A percentile compares a stretch with the other conserved stretches of the same genome.
These are phyloP conservation scores for Spilarctia lutea DNA, from an alignment of 2,888 invertebrate genomes.

Conservation along the genomic window DNA sequence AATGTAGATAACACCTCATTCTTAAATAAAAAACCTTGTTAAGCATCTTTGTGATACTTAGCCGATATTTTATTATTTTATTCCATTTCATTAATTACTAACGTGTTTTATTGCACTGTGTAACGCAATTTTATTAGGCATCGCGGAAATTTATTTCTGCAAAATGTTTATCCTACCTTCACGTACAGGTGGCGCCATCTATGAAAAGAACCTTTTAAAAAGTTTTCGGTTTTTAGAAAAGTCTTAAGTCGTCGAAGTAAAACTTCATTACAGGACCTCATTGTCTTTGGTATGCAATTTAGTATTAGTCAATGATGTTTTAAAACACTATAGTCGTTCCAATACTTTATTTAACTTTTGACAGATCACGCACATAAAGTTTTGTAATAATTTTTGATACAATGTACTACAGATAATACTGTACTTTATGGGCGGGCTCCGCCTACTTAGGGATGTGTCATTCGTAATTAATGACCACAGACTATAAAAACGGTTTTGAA, in stretches of 20 bases:
- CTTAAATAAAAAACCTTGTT: neutral
- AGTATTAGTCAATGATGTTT: no score
- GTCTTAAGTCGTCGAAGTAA: neutral
- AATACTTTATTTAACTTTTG: no score
- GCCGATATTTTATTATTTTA: neutral
- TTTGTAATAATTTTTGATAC: no score
- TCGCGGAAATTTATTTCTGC: neutral
- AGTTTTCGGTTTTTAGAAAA: neutral
- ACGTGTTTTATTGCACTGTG: neutral
- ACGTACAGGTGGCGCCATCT: conserved; percentile 5
- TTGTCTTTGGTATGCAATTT: neutral
- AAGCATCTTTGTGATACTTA: neutral
- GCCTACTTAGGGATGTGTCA: no score
- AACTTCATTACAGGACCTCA: neutral
- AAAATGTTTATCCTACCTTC: neutral
- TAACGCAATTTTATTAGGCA: neutral
- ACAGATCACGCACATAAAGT: no score
- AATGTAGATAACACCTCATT: neutral
- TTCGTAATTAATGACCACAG: no score
- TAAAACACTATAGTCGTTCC: no score
- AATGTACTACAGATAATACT: no score
- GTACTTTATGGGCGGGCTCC: no score
- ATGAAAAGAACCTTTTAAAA: neutral
- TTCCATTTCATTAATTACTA: neutral
- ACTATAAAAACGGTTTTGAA: no score